Percentiles rank a stretch among this genome's conserved stretches.
These are phyloP conservation scores for Emydura subglobosa DNA, from an alignment of 2,113 vertebrate species.

Conservation along the genomic window DNA sequence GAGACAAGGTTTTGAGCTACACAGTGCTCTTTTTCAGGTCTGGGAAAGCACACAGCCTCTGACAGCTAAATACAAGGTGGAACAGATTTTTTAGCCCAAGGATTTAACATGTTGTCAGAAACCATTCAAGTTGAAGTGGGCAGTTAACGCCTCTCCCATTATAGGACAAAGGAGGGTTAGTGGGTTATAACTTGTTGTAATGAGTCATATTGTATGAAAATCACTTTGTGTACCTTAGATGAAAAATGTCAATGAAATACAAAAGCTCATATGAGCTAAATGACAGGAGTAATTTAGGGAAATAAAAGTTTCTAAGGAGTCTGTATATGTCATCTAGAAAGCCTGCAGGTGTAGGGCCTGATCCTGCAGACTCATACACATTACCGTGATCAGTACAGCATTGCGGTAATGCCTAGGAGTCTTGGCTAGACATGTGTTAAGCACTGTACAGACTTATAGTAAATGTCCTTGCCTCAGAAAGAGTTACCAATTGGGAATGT, in stretches of 20 bases:
- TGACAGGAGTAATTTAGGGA: not conserved
- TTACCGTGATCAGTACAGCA: not conserved
- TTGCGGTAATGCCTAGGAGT: not conserved
- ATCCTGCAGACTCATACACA: not conserved
- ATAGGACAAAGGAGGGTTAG: not conserved
- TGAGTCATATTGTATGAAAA: not conserved
- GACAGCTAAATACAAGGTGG: not conserved
- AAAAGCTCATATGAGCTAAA: not conserved
- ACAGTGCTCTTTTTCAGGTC: not conserved
- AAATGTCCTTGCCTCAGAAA: too few species aligned
- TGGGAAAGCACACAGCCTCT: not conserved
- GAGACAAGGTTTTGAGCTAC: not conserved
- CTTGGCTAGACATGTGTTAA: too few species aligned
- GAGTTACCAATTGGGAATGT: too few species aligned
- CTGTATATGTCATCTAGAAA: not conserved
- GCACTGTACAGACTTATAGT: too few species aligned
- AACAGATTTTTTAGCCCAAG: not conserved
- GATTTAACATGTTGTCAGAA: not conserved
- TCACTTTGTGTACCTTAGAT: not conserved
- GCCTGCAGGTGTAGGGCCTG: not conserved
- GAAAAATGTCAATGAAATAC: not conserved
- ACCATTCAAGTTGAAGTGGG: not conserved
- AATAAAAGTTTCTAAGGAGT: not conserved
- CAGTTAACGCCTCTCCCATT: not conserved
- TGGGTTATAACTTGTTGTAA: not conserved